Evolutionary conservation across 2,113 vertebrate species (phyloP).

Genomic region (Motacilla tschutschensis): DNA sequence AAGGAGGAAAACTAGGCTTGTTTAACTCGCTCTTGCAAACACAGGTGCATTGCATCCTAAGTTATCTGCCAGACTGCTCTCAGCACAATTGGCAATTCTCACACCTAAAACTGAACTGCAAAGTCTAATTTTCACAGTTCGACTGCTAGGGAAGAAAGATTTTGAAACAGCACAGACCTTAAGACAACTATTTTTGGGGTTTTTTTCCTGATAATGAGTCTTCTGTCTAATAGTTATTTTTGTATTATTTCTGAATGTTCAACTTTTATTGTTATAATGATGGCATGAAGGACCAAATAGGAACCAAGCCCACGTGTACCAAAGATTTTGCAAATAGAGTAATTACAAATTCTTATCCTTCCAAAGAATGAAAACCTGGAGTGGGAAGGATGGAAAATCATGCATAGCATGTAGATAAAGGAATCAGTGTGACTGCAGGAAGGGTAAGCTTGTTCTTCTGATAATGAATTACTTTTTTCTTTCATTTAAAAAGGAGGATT

Average conservation of each 20-base stretch:
- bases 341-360: not conserved
- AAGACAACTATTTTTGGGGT: not conserved
- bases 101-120: not conserved
- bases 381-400: not conserved
- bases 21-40: not conserved
- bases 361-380: not conserved
- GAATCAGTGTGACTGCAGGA: not conserved
- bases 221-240: not conserved
- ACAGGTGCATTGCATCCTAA: not conserved
- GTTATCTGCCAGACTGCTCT: not conserved
- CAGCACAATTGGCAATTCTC: not conserved
- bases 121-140: not conserved
- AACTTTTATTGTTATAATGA: not conserved
- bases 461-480: not conserved
- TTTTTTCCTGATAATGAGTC: not conserved
- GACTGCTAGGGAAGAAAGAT: not conserved
- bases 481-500: not conserved
- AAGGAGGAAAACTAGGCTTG: not conserved
- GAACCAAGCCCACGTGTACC: not conserved
- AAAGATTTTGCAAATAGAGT: not conserved
- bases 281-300: not conserved
- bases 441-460: not conserved
- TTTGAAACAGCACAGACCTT: not conserved
- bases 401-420: not conserved
- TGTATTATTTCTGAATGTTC: not conserved